Percentiles rank a stretch among this genome's conserved stretches.
phyloP scores from a whole-genome alignment of 1,140 invertebrate genomes.

The Palaemon carinicauda region DNA sequence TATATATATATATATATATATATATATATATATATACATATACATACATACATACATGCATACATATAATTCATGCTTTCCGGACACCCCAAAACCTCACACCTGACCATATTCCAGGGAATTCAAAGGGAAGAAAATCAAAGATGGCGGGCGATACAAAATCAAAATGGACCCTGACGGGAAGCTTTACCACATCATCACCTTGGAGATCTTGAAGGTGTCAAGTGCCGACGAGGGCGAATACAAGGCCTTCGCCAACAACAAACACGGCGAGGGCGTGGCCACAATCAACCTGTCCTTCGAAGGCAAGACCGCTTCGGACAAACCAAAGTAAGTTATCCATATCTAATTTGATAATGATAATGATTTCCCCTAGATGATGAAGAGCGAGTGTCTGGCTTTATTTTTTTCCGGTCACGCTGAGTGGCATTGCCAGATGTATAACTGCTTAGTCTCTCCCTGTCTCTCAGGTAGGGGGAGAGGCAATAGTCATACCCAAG shows the following conservation, averaged over 20 bases:
- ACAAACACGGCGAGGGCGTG: conserved; percentile 88
- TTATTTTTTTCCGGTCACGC: too few relatives aligned
- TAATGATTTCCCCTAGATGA: too few relatives aligned
- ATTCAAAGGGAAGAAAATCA: conserved; percentile 82
- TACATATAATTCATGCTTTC: not conserved
- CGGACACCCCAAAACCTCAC: not conserved
- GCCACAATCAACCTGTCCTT: conserved; percentile 97
- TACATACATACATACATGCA: not conserved
- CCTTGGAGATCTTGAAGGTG: conserved; percentile 84
- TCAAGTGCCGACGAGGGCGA: conserved; percentile 87
- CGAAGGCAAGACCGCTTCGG: conserved; percentile 74
- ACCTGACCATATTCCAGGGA: conserved; percentile 30
- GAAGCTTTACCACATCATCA: conserved; percentile 86
- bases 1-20: not conserved
- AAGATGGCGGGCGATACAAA: conserved; percentile 79
- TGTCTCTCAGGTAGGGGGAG: too few relatives aligned
- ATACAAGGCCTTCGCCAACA: conserved; percentile 91
- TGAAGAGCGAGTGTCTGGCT: too few relatives aligned
- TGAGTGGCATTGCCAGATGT: too few relatives aligned
- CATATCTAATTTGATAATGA: too few relatives aligned
- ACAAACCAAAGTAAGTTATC: conserved; percentile 69
- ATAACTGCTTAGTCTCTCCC: too few relatives aligned
- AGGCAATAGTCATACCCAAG: too few relatives aligned
- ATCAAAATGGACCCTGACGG: conserved; percentile 82
- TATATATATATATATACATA: not conserved